Evolutionary conservation across 2,888 invertebrate genomes (phyloP).

Genomic region (Eupeodes luniger): DNA sequence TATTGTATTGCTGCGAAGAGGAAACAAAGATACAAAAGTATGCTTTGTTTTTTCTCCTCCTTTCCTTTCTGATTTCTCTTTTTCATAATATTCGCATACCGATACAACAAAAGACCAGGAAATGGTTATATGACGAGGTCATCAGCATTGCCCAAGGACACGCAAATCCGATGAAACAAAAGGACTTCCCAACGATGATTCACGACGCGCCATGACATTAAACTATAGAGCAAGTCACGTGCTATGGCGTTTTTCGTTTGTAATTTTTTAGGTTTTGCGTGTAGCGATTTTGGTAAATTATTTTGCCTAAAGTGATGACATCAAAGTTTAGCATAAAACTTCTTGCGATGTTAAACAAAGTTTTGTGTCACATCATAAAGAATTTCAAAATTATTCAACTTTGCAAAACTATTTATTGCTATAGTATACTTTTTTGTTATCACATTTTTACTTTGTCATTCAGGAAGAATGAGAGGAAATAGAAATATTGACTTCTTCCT

Average conservation of each 20-base stretch:
- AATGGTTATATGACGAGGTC: conserved; percentile 24
- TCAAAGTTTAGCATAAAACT: background rate
- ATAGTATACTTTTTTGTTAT: background rate
- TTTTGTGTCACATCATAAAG: conserved; percentile 8
- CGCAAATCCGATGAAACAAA: background rate
- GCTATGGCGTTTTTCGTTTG: background rate
- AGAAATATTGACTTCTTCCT: conserved; percentile 12
- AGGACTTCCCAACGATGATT: background rate
- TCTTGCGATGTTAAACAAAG: background rate
- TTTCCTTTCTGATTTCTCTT: background rate
- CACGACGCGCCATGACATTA: background rate
- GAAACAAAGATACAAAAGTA: background rate
- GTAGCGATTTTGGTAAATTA: conserved; percentile 3
- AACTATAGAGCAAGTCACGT: conserved; percentile 20
- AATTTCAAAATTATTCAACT: background rate
- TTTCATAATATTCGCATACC: too few relatives aligned
- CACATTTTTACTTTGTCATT: background rate
- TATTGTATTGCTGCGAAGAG: background rate
- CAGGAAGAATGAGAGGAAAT: background rate
- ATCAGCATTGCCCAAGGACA: conserved; percentile 8
- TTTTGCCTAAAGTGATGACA: conserved; percentile 3
- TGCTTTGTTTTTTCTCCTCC: background rate
- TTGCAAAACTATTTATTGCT: conserved; percentile 12
- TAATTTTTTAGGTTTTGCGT: background rate
- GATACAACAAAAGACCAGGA: background rate